Evolutionary conservation across 1,140 invertebrate species (phyloP).

Genomic region (Dreissena rostriformis): DNA sequence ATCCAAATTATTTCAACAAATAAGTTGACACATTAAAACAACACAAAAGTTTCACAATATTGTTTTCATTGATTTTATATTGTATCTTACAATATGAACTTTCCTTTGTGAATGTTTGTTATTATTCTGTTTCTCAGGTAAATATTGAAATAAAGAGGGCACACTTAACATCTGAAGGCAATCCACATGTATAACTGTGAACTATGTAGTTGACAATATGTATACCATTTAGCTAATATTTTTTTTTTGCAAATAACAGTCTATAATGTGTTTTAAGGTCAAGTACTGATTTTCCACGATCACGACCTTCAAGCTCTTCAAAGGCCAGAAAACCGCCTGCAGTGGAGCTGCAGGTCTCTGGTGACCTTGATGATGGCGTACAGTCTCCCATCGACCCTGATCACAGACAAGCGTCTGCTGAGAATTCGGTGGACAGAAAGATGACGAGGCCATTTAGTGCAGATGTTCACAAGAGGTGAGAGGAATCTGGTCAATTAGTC

Average conservation of each 20-base stretch:
- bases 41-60: no score
- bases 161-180: no score
- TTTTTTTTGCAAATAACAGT: neutral
- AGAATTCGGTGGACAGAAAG: neutral
- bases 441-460: conserved; percentile 27
- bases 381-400: neutral
- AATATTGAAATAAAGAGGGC: no score
- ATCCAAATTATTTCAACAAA: no score
- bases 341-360: conserved; percentile 22
- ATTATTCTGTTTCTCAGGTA: no score
- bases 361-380: conserved; percentile 3
- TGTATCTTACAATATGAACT: no score
- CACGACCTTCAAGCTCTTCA: conserved; percentile 39
- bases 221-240: no score
- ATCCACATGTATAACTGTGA: no score
- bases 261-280: conserved; percentile 25
- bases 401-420: neutral
- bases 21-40: no score
- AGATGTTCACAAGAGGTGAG: conserved; percentile 39
- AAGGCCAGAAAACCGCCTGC: neutral
- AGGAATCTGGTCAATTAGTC: neutral
- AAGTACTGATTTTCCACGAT: conserved; percentile 29
- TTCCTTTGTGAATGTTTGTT: no score
- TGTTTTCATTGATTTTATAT: no score
- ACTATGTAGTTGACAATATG: no score